Base-by-base conservation (phyloP, 2,797 vertebrate species). In the Sebastes kiyomatsui region DNA sequence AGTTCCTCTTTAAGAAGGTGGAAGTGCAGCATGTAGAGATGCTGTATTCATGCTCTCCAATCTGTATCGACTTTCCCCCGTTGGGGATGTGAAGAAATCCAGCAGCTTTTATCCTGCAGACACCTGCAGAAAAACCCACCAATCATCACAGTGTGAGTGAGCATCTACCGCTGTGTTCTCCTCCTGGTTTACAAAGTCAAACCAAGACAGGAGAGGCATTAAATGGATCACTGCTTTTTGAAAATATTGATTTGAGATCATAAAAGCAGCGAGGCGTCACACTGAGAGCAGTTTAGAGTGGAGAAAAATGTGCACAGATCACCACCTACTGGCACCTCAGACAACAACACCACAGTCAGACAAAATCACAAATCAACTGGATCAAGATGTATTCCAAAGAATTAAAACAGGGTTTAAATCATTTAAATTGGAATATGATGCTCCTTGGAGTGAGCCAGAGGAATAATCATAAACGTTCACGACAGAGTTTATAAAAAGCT, bases 271-370 rank as follows among this genome's bases (percentile, higher is more conserved):
- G 1, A 52, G 55, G 5, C 0, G 2, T 30, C 49, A 49, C 27
- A 25, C 67, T 30, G 76, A 70, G 59, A 46, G 72, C 18, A 22
- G 61, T 38, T 69, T 61, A 81, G 2, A 0, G 27, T 18, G 33
- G 69, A 71, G 18, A 6, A 79, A 32, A 11, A 79, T 81, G 79
- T 64, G 77, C 32, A 49, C 49, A 90, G 73, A 79, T 32, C 81
- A 2, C 90, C 90, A 89, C 78, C 90, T 90, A 38, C 77, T 90
- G 92, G 88, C 28, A 16, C 23, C 10, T 13, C 42, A 71, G 9
- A 72, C 14, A 27, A 58, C 71, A 77, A 5, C 46, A 62, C 14
- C 52, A 66, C 67, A 52, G 35, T 28, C 22, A 61, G 20, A 70
- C 49, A n/a, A 7, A n/a, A 13, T 33, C 18, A 25, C 14, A 61